Evolutionary conservation across 2,797 vertebrate species (phyloP), one percentile per base, ranked within the genome.

Genomic region (Syngnathus rostellatus): DNA sequence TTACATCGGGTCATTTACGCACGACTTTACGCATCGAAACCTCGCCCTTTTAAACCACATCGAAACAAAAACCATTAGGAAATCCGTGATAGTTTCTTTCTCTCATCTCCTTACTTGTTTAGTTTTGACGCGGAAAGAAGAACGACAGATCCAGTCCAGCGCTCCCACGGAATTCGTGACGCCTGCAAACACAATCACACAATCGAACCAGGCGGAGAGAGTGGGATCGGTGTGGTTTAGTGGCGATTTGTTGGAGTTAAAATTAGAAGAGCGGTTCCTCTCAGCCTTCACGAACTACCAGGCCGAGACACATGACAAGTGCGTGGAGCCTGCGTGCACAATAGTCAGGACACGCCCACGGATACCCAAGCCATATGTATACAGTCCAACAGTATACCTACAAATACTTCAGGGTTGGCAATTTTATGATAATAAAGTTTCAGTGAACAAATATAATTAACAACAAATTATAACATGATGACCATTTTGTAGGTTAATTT

Each of bases 261-360:
- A 86, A 86, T 82, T 89, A 89, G 88, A 69, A 9, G 68, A 75
- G 66, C 43, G 67, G 38, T 68, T 17, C 65, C 70, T 62, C 76
- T 66, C 71, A 23, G 37, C 53, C 51, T 53, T n/a, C 31, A 3
- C 2, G 48, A 39, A 57, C 62, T 60, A 53, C 67, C 68, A 74
- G 53, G 76, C 71, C 53, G 73, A 40, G 37, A 41, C 59, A 70
- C 74, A 75, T 79, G 83, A 67, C 73, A 72, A 72, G 71, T 63
- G 80, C 81, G 41, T 69, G 83, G 66, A 60, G 70, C 62, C 31
- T 48, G 74, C 79, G 25, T 71, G 82, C 39, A 40, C 71, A 75
- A 78, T 79, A 75, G 39, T 43, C n/a, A n/a, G 39, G 17, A 4
- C 41, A 67, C 48, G 50, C 53, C 5, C 50, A 46, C 45, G 45